These are phyloP conservation scores for Thymelicus sylvestris DNA, from an alignment of 2,888 invertebrate genomes.

Conservation along the genomic window DNA sequence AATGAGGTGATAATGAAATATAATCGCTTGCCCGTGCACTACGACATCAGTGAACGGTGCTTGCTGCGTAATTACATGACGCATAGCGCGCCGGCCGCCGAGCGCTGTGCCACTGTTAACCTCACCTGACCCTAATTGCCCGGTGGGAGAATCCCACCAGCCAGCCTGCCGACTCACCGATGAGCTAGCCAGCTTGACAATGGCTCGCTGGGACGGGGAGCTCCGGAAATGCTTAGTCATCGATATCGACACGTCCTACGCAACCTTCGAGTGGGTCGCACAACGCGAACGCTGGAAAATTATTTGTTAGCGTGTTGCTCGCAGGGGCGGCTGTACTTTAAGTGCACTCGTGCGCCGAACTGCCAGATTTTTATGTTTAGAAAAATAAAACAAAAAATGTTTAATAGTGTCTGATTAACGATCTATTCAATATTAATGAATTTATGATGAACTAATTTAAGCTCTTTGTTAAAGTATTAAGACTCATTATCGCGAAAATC, in stretches of 20 bases:
- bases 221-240: slow-evolving; percentile 15
- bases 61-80: slow-evolving; percentile 64
- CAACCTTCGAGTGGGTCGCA: neutral
- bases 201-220: slow-evolving; percentile 36
- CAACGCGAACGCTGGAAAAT: neutral
- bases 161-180: neutral
- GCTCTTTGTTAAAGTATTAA: too few relatives aligned
- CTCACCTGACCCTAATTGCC: slow-evolving; percentile 49
- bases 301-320: neutral
- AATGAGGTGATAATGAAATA: neutral
- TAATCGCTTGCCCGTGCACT: neutral
- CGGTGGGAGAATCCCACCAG: slow-evolving; percentile 31
- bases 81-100: slow-evolving; percentile 48
- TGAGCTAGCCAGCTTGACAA: slow-evolving; percentile 16
- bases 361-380: too few relatives aligned
- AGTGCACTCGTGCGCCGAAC: too few relatives aligned
- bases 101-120: slow-evolving; percentile 54
- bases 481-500: too few relatives aligned
- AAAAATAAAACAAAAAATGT: too few relatives aligned
- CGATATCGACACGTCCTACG: neutral
- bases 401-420: too few relatives aligned
- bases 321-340: too few relatives aligned
- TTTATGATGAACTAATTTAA: too few relatives aligned
- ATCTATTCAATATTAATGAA: too few relatives aligned
- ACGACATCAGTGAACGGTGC: slow-evolving; percentile 37